Evolutionary conservation across 2,888 invertebrate species (phyloP), one percentile per base, ranked within the genome.

Genomic region (Drosophila kanekoi): DNA sequence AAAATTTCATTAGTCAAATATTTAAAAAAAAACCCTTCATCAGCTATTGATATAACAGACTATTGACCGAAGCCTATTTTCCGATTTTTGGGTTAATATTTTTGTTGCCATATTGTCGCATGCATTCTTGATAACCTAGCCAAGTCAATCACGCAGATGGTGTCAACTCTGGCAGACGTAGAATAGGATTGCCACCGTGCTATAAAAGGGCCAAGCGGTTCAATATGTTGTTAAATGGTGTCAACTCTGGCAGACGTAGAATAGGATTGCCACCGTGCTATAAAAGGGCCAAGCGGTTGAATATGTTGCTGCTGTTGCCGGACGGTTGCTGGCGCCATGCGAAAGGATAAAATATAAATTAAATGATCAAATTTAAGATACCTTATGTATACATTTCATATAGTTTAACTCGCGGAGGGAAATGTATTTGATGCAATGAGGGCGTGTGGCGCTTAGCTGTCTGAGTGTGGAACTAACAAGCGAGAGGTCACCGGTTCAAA

Each of bases 311-410:
- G 20, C n/a, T n/a, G 20, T 11, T 3, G 20, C 40, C 28, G 35
- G 18, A 23, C 35, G 58, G 13, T 43, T 11, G 16, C 11, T n/a
- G 33, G 16, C 49, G 49, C 54, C 18, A 37, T 33, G 41, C 41
- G 18, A 16, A 16, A 41, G 18, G 8, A 8, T 18, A 41, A 18
- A 11, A 18, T 16, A 18, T 16, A 10, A 18, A 18, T 41, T 11
- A 18, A 41, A 18, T 18, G 4, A 8, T 28, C 28, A 28, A 2
- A 1, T 8, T 23, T 8, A 2, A 23, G 23, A 23, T 23, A 23
- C 23, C 23, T 2, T 23, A 2, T 8, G 8, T 8, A 8, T 8
- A 8, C 6, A 28, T 8, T 28, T 28, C 28, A 8, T 2, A 2
- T 8, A 28, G 28, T 0, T 8, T 8, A 28, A 28, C 28, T 28